Percentiles rank a stretch among this genome's conserved stretches.
Conservation (phyloP, 2,113 vertebrate species). For the Myodes glareolus region DNA sequence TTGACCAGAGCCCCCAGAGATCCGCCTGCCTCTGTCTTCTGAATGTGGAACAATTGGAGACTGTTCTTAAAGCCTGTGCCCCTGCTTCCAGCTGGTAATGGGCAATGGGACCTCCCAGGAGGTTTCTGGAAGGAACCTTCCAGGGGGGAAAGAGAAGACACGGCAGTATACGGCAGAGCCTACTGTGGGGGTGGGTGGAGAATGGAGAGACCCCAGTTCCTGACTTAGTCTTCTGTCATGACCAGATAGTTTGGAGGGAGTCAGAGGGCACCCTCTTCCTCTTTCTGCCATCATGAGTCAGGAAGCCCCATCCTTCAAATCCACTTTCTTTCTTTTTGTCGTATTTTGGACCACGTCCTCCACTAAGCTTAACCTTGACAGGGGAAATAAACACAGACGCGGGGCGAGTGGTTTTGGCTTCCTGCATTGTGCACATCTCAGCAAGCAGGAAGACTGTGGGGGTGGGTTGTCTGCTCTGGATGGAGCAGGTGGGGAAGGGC, state of each 20-base stretch:
- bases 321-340: neutral
- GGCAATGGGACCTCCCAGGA: neutral
- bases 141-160: too few relatives aligned
- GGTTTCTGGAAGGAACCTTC: neutral
- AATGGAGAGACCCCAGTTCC: neutral
- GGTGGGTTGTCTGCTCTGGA: neutral
- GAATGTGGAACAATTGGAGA: neutral
- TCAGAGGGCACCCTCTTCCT: too few relatives aligned
- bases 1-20: neutral
- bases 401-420: neutral
- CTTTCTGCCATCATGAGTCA: neutral
- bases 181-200: rapidly evolving
- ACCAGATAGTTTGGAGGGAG: neutral
- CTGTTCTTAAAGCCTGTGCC: neutral
- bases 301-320: neutral
- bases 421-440: neutral
- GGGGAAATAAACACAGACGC: neutral
- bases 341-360: neutral
- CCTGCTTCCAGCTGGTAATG: neutral
- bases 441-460: neutral
- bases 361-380: neutral
- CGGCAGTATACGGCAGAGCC: rapidly evolving
- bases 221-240: rapidly evolving
- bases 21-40: neutral
- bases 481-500: neutral